phyloP scores from a whole-genome alignment of 2,797 vertebrate species.

The Oreonectes daqikongensis region DNA sequence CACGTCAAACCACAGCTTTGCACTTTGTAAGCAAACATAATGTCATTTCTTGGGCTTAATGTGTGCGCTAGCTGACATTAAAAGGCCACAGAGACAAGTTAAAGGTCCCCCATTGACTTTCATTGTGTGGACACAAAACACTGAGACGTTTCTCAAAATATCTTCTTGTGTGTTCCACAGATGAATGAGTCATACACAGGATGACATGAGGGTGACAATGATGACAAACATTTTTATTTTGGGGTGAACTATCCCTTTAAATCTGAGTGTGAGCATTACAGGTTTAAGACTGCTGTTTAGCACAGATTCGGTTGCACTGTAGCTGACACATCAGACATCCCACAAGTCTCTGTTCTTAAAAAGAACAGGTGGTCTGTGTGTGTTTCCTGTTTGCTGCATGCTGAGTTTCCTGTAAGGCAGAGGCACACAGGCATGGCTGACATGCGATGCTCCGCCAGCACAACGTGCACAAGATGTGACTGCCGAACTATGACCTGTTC shows the following conservation, averaged over 20 bases:
- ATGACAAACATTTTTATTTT: too few relatives aligned
- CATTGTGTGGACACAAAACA: not conserved
- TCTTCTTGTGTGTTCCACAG: not conserved
- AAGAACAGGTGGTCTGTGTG: not conserved
- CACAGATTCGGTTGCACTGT: not conserved
- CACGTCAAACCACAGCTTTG: constrained; percentile 17
- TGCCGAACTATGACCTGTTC: constrained; percentile 61
- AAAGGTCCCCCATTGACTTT: not conserved
- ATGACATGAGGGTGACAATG: too few relatives aligned
- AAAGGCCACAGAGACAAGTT: not conserved
- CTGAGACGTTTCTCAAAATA: too few relatives aligned
- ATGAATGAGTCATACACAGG: not conserved
- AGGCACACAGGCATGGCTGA: constrained; percentile 51
- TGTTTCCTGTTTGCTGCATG: constrained; percentile 41
- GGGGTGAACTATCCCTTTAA: not conserved
- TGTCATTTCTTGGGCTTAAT: constrained; percentile 25
- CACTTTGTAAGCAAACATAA: constrained; percentile 21
- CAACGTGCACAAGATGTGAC: constrained; percentile 60
- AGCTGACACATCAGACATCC: constrained; percentile 14
- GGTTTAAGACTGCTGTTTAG: not conserved
- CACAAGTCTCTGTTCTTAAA: constrained; percentile 26
- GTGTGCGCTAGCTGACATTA: not conserved
- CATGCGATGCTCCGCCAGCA: constrained; percentile 43
- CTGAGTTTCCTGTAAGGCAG: constrained; percentile 51
- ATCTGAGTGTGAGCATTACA: not conserved